These are phyloP conservation scores for Netelia fuscicornis DNA, from an alignment of 2,888 invertebrate species.

Conservation along the genomic window DNA sequence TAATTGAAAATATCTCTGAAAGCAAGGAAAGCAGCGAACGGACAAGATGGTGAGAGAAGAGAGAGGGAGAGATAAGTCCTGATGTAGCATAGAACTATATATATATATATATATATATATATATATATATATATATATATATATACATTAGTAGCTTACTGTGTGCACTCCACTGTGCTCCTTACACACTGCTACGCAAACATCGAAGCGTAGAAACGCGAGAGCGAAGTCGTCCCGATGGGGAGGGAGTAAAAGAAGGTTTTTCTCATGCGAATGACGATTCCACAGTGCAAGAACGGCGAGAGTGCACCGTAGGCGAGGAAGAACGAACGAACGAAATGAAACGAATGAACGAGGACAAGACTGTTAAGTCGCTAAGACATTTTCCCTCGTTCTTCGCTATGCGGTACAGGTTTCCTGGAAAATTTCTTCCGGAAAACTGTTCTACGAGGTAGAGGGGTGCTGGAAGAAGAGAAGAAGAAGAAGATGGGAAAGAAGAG, in stretches of 20 bases:
- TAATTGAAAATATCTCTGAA: constrained; percentile 82
- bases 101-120: no score
- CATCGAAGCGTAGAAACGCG: constrained; percentile 55
- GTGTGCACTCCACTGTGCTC: constrained; percentile 51
- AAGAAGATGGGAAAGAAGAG: background rate
- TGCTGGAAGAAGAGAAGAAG: constrained; percentile 1
- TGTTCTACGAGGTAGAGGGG: constrained; percentile 37
- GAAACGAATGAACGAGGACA: constrained; percentile 20
- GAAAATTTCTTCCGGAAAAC: constrained; percentile 63
- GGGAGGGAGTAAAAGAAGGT: constrained; percentile 52
- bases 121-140: no score
- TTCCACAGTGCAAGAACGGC: constrained; percentile 48
- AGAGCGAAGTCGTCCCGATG: constrained; percentile 40
- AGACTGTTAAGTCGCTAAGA: constrained; percentile 58
- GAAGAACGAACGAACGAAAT: constrained; percentile 36
- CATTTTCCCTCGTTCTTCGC: constrained; percentile 52
- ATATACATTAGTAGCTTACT: constrained; percentile 25
- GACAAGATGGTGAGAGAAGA: constrained; percentile 72
- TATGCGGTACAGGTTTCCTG: constrained; percentile 17
- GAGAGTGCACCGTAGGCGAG: constrained; percentile 19
- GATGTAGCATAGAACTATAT: constrained; percentile 65
- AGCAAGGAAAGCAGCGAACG: constrained; percentile 48
- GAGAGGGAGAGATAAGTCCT: constrained; percentile 66
- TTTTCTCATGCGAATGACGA: constrained; percentile 65
- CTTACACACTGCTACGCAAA: constrained; percentile 70